Evolutionary conservation across 2,888 invertebrate genomes (phyloP).

Genomic region (Drosophila neotestacea): DNA sequence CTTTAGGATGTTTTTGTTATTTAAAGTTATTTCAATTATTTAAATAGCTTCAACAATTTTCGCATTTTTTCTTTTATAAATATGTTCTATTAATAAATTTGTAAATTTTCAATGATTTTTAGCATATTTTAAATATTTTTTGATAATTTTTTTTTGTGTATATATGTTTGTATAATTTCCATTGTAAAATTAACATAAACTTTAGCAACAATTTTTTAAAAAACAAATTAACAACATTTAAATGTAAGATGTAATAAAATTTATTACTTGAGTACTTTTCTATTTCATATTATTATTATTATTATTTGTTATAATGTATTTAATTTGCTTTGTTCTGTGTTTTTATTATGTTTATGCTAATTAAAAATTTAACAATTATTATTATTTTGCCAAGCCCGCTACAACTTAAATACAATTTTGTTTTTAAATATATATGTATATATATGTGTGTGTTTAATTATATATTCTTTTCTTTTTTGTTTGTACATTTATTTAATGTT

Average conservation of each 20-base stretch:
- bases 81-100: slow-evolving; percentile 25
- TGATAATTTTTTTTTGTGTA: slow-evolving; percentile 32
- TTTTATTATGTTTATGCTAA: slow-evolving; percentile 22
- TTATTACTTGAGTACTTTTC: slow-evolving; percentile 76
- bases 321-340: slow-evolving; percentile 41
- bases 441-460: slow-evolving; percentile 18
- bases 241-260: slow-evolving; percentile 61
- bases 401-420: slow-evolving; percentile 52
- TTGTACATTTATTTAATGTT: slow-evolving; percentile 64
- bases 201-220: slow-evolving; percentile 72
- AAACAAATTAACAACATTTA: slow-evolving; percentile 77
- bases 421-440: slow-evolving; percentile 1
- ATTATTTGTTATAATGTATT: slow-evolving; percentile 22
- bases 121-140: slow-evolving; percentile 44
- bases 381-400: slow-evolving; percentile 78
- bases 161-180: slow-evolving; percentile 29
- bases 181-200: slow-evolving; percentile 68
- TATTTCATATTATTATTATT: slow-evolving; percentile 46
- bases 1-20: slow-evolving; percentile 1
- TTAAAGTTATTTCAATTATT: slow-evolving; percentile 1
- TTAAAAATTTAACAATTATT: slow-evolving; percentile 42
- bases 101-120: slow-evolving; percentile 19
- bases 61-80: neutral
- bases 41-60: slow-evolving; percentile 50
- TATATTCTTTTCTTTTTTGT: slow-evolving; percentile 39